Evolutionary conservation across 1,140 invertebrate species (phyloP), one percentile per base, ranked within the genome.

Genomic region (Heliconius eleuchia): DNA sequence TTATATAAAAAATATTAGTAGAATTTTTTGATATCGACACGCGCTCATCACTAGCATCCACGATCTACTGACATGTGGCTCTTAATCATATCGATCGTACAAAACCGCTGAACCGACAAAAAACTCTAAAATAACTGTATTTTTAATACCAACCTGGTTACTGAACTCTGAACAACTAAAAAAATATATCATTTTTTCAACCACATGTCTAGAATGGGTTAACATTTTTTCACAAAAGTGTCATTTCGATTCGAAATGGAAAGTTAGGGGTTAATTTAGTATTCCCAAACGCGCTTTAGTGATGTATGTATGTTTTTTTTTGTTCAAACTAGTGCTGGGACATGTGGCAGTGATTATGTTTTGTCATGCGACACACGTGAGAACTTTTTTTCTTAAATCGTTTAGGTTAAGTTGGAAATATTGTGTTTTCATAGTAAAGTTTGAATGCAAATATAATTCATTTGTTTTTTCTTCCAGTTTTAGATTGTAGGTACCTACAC

Each of bases 161-260:
- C 91, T 94, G 92, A 94, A 93, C 92, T 93, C 84, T 76, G 76
- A 74, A 73, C 72, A 57, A 71, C 42, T 74, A 73, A 81, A 77
- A 86, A 89, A 89, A 91, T 87, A 84, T 80, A 73, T 73, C 83
- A 87, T 88, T 89, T 88, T 83, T 87, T 77, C 19, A 83, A 77
- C 23, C 92, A 92, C 89, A 92, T 94, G 91, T 91, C 88, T 88
- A 89, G 91, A 94, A 92, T 92, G 92, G 92, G 92, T 94, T 94
- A 92, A 91, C 79, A 88, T 88, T 91, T 91, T 88, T 89, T 84
- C 74, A 78, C 42, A 89, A 92, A 94, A 90, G 87, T 92, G 92
- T 91, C 91, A 92, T 93, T 92, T 88, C 87, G 81, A 92, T 92
- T 92, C 85, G 90, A 92, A 92, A 94, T 93, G 91, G 87, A 89